A percentile compares a stretch with the other conserved stretches of the same genome.
Evolutionary conservation across 2,113 vertebrate species (phyloP).

Genomic region (Oceanodroma tethys): DNA sequence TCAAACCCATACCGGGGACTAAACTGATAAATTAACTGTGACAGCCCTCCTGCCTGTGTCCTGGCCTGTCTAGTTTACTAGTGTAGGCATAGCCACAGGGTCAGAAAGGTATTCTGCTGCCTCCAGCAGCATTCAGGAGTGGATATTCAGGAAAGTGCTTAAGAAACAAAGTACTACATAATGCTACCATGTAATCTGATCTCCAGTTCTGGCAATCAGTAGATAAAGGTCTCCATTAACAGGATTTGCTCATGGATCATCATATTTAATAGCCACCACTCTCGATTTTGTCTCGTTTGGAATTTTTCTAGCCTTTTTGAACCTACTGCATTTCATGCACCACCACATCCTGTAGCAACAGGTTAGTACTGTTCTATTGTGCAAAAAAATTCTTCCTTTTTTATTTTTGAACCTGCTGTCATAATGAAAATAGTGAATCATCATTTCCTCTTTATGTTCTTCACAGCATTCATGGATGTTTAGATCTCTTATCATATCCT

Average conservation of each 20-base stretch:
- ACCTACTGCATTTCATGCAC: neutral
- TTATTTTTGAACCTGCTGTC: neutral
- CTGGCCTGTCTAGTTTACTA: neutral
- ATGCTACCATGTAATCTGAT: neutral
- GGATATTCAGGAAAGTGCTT: neutral
- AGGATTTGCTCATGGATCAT: neutral
- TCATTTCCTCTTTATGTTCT: conserved; percentile 9
- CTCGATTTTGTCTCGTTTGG: neutral
- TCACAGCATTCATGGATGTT: neutral
- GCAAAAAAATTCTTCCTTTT: neutral
- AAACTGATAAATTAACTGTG: neutral
- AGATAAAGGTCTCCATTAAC: neutral
- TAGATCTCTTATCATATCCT: neutral
- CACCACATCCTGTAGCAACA: neutral
- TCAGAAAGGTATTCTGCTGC: neutral
- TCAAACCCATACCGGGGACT: neutral
- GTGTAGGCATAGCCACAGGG: neutral
- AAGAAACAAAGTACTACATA: neutral
- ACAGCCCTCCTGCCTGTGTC: neutral
- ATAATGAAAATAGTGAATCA: conserved; percentile 16
- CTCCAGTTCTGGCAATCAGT: neutral
- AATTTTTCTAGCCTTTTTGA: neutral
- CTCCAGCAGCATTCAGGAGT: neutral
- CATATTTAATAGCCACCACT: neutral
- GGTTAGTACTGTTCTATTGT: neutral